Evolutionary conservation across 2,888 invertebrate species (phyloP).

Genomic region (Drosophila neotestacea): DNA sequence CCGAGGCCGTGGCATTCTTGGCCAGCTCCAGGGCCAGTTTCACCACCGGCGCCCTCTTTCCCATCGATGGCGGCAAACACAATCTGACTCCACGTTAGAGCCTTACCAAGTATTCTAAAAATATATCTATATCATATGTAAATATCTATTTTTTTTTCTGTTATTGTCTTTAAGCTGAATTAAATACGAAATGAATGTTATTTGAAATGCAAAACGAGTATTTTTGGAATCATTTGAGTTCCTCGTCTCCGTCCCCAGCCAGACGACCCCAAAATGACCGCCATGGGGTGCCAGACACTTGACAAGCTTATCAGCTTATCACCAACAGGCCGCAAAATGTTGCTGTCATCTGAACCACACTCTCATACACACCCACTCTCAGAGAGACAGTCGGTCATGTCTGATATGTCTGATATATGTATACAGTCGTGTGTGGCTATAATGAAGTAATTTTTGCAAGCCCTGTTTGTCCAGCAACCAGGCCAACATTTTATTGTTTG

Average conservation of each 20-base stretch:
- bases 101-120: constrained; percentile 22
- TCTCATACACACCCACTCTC: background rate
- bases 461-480: no score
- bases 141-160: background rate
- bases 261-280: constrained; percentile 69
- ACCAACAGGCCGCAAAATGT: constrained; percentile 11
- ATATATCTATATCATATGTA: background rate
- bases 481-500: no score
- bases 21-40: constrained; percentile 91
- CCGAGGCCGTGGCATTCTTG: constrained; percentile 94
- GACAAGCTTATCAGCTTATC: constrained; percentile 55
- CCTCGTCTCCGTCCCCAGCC: background rate
- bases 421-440: background rate
- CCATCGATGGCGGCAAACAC: constrained; percentile 88
- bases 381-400: background rate
- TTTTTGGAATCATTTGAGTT: constrained; percentile 4
- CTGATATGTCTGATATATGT: background rate
- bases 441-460: no score
- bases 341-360: constrained; percentile 20
- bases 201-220: constrained; percentile 16
- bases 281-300: constrained; percentile 43
- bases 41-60: constrained; percentile 90
- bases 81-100: constrained; percentile 89
- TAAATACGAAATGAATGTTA: constrained; percentile 4
- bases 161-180: constrained; percentile 1